Evolutionary conservation across 2,113 vertebrate genomes (phyloP).

Genomic region (Ceuthmochares aereus): DNA sequence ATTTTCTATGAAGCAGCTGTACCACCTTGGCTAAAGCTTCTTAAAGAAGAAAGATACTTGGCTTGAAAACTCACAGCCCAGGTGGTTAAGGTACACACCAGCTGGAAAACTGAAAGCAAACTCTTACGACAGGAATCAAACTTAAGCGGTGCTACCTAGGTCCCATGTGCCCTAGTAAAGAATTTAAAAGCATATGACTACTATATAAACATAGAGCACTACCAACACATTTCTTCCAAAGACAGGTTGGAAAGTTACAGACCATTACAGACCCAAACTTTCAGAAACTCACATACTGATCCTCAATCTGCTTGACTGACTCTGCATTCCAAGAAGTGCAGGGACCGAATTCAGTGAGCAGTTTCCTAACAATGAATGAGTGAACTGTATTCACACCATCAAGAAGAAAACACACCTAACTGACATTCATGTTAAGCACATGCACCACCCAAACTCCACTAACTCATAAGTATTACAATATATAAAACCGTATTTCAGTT

Average conservation of each 20-base stretch:
- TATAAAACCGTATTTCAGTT: background rate
- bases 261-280: background rate
- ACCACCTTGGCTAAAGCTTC: background rate
- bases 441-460: background rate
- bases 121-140: background rate
- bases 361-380: background rate
- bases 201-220: background rate
- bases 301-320: background rate
- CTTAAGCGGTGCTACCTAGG: background rate
- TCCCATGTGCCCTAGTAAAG: background rate
- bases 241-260: background rate
- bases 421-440: background rate
- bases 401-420: background rate
- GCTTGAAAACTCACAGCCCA: background rate
- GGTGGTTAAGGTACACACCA: background rate
- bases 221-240: background rate
- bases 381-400: background rate
- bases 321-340: background rate
- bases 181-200: background rate
- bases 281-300: background rate
- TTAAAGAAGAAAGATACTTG: background rate
- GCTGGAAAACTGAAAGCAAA: background rate
- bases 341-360: background rate
- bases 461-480: background rate
- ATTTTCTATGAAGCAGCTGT: background rate